A percentile compares a stretch with the other conserved stretches of the same genome.
Evolutionary conservation across 2,797 vertebrate species (phyloP).

Genomic region (Odontamblyopus rebecca): DNA sequence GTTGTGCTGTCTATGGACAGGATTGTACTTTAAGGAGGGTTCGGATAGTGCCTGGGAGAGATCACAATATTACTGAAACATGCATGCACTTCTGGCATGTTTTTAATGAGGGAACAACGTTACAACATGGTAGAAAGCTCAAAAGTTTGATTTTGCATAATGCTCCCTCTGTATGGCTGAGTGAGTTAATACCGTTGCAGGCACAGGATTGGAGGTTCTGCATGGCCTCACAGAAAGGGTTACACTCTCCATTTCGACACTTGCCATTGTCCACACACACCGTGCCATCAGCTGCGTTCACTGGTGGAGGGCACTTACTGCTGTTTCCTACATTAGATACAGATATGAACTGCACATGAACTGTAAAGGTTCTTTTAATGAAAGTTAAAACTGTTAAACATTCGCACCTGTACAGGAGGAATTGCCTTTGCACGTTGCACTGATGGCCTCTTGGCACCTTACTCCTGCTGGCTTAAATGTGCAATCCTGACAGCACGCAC

Average conservation of each 20-base stretch:
- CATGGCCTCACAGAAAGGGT: conserved; percentile 90
- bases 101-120: too few relatives aligned
- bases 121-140: background rate
- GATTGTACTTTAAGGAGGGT: too few relatives aligned
- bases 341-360: background rate
- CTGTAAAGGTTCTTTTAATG: background rate
- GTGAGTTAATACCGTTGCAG: conserved; percentile 83
- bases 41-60: too few relatives aligned
- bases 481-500: conserved; percentile 90
- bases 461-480: conserved; percentile 82
- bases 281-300: conserved; percentile 81
- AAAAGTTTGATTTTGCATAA: too few relatives aligned
- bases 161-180: background rate
- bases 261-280: conserved; percentile 90
- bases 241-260: conserved; percentile 87
- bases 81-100: too few relatives aligned
- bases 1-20: too few relatives aligned
- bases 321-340: conserved; percentile 79
- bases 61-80: too few relatives aligned
- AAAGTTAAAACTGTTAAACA: conserved; percentile 18
- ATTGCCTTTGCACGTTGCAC: conserved; percentile 91
- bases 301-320: conserved; percentile 90
- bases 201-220: conserved; percentile 85
- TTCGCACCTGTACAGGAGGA: conserved; percentile 90
- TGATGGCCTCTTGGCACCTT: conserved; percentile 94